phyloP scores from a whole-genome alignment of 2,888 invertebrate species.

The Leuctra nigra region DNA sequence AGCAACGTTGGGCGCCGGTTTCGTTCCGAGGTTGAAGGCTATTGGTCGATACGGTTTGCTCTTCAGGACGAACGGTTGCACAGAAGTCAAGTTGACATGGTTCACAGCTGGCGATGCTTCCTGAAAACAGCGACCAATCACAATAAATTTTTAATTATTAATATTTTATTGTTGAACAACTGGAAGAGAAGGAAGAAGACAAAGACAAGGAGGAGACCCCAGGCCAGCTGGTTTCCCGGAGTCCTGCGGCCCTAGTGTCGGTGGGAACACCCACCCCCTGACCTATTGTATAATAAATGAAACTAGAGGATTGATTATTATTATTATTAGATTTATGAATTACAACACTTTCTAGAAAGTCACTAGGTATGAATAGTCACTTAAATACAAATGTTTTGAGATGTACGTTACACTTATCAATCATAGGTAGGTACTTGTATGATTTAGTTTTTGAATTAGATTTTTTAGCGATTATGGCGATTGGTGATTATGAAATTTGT shows the following conservation, averaged over 20 bases:
- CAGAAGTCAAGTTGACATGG: slow-evolving; percentile 18
- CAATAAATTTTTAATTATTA: background rate
- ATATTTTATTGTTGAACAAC: background rate
- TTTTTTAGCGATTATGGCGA: too few species aligned
- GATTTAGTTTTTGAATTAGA: too few species aligned
- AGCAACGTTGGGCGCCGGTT: slow-evolving; percentile 24
- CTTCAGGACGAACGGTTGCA: slow-evolving; percentile 39
- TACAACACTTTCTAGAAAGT: too few species aligned
- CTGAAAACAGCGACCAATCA: background rate
- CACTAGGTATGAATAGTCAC: too few species aligned
- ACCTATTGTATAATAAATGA: too few species aligned
- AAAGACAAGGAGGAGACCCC: background rate
- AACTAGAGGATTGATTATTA: too few species aligned
- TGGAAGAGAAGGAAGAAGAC: background rate
- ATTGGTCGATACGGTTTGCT: slow-evolving; percentile 43
- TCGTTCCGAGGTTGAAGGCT: slow-evolving; percentile 38
- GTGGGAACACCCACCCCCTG: background rate
- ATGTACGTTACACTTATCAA: too few species aligned
- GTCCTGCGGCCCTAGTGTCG: background rate
- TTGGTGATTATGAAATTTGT: too few species aligned
- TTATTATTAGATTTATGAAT: too few species aligned
- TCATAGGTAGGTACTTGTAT: too few species aligned
- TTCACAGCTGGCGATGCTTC: background rate
- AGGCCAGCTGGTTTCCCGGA: background rate
- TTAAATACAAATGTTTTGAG: too few species aligned